Conservation (phyloP, 2,888 invertebrate species). For the Blastobasis adustella region DNA sequence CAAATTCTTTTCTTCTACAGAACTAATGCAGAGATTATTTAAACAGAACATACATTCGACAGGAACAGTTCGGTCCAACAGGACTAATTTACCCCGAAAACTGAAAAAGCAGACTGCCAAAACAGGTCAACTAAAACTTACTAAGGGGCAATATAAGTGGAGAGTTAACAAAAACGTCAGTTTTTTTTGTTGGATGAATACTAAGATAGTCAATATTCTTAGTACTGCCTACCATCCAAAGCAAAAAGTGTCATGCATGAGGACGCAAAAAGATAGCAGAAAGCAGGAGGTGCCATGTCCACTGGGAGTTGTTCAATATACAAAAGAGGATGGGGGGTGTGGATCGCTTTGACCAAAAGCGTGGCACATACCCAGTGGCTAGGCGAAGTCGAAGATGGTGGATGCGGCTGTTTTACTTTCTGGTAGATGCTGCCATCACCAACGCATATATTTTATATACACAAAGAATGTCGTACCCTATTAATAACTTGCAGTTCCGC, state of each 20-base stretch:
- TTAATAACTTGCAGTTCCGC: slow-evolving; percentile 7
- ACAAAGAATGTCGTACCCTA: slow-evolving; percentile 6
- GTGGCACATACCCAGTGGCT: slow-evolving; percentile 7
- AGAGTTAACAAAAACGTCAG: slow-evolving; percentile 10
- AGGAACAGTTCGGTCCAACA: slow-evolving; percentile 10
- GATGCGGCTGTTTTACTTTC: slow-evolving; percentile 13
- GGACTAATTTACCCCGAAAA: slow-evolving; percentile 9
- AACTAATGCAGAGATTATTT: slow-evolving; percentile 6
- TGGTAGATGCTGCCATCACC: slow-evolving; percentile 13
- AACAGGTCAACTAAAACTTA: slow-evolving; percentile 3
- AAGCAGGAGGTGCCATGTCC: slow-evolving; percentile 10
- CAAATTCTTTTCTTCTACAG: slow-evolving; percentile 5
- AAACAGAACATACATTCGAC: slow-evolving; percentile 9
- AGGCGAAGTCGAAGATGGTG: slow-evolving; percentile 11
- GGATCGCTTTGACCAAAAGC: slow-evolving; percentile 12
- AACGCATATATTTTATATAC: slow-evolving; percentile 13
- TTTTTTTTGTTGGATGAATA: slow-evolving; percentile 10
- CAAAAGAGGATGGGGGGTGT: slow-evolving; percentile 13
- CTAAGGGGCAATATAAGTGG: slow-evolving; percentile 13
- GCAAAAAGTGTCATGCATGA: slow-evolving; percentile 7
- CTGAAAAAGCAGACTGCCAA: slow-evolving; percentile 8
- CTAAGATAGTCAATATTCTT: slow-evolving; percentile 6
- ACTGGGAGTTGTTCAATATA: slow-evolving; percentile 8
- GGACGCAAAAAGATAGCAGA: slow-evolving; percentile 14
- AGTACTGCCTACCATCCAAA: slow-evolving; percentile 12